phyloP scores from a whole-genome alignment of 2,113 vertebrate genomes.

The Istiophorus platypterus region DNA sequence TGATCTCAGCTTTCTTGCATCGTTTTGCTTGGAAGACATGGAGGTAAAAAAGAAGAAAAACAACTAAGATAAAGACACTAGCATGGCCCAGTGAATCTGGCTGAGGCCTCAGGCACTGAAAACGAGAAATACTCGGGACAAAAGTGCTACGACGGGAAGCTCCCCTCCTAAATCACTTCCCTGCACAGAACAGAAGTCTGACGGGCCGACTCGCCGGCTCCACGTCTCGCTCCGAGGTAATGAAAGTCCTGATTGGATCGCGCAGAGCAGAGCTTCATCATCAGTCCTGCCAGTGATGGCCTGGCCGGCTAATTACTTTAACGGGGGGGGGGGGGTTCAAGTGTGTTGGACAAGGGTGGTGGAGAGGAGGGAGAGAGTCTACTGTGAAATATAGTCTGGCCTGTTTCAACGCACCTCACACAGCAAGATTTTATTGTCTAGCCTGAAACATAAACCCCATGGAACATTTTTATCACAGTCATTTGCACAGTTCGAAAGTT shows the following conservation, averaged over 20 bases:
- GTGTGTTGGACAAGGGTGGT: not conserved
- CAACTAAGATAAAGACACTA: no score
- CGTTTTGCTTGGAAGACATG: no score
- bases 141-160: conserved; percentile 1
- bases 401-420: conserved; percentile 2
- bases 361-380: not conserved
- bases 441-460: not conserved
- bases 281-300: conserved; percentile 33
- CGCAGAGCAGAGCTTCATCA: conserved; percentile 19
- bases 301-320: conserved; percentile 28
- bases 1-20: no score
- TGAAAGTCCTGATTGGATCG: conserved; percentile 7
- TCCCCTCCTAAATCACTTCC: not conserved
- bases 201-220: not conserved
- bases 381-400: not conserved
- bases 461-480: no score
- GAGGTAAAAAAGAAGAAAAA: no score
- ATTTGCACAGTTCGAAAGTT: no score
- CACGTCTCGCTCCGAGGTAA: conserved; percentile 7
- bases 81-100: no score
- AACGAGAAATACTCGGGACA: not conserved
- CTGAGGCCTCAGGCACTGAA: not conserved
- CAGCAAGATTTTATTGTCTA: not conserved
- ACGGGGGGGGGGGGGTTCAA: conserved; percentile 19
- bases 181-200: conserved; percentile 17